A percentile compares a stretch with the other conserved stretches of the same genome.
phyloP scores from a whole-genome alignment of 2,888 invertebrate genomes.

The Teleogryllus oceanicus region DNA sequence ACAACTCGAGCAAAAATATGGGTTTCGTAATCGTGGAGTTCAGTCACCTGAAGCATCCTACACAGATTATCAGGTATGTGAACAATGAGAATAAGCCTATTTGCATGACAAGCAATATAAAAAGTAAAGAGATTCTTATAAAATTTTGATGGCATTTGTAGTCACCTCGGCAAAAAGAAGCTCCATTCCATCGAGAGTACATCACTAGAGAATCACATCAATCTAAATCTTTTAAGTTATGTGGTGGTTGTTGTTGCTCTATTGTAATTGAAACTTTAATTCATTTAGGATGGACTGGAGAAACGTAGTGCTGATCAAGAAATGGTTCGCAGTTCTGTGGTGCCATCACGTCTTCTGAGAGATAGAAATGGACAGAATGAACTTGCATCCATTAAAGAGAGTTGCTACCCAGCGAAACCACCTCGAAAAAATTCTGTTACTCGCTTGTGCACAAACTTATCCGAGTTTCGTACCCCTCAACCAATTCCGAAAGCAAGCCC shows the following conservation, averaged over 20 bases:
- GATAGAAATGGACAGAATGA: background rate
- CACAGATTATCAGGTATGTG: background rate
- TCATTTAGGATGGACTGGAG: constrained; percentile 18
- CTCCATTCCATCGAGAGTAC: too few species aligned
- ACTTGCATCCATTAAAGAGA: background rate
- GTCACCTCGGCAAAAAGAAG: too few species aligned
- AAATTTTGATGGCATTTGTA: too few species aligned
- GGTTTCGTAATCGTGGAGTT: background rate
- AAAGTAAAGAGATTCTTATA: too few species aligned
- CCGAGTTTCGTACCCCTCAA: background rate
- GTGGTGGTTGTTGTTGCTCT: too few species aligned
- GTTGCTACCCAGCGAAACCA: background rate
- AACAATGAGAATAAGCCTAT: too few species aligned
- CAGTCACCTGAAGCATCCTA: background rate
- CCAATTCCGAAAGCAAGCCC: background rate
- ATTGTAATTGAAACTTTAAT: background rate
- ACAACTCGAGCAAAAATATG: too few species aligned
- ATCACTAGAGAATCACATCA: too few species aligned
- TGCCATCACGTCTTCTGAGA: constrained; percentile 18
- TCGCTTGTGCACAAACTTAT: background rate
- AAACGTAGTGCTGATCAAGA: constrained; percentile 19
- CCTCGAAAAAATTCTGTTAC: constrained; percentile 19
- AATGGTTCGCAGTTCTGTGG: constrained; percentile 19
- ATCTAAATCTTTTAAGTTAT: too few species aligned
- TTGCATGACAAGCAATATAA: too few species aligned